Base-by-base conservation (phyloP, 2,113 vertebrate species). In the Eubucco bourcierii region DNA sequence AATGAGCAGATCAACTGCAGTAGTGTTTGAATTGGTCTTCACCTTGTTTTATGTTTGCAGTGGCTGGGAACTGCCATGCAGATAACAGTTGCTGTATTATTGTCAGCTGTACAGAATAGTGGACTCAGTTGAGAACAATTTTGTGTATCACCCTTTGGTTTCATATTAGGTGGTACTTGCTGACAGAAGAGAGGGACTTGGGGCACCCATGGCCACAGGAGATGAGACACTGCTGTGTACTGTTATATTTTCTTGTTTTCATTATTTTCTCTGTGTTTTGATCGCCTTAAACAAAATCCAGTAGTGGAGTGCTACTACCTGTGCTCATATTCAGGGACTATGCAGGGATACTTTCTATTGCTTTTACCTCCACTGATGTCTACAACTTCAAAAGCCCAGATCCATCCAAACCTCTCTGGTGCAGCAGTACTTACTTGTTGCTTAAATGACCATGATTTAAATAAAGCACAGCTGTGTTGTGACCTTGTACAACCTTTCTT, bases 141-240 rank as follows among this genome's bases (percentile, higher is more conserved):
- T 92, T 59, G 28, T 37, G 10, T 6, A 47, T 33, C 4, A 12
- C 37, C 15, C 50, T 74, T 90, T 14, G 20, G 34, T 65, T 60
- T 86, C 23, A 12, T 41, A 10, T 37, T 27, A 44, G 15, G 20
- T 34, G 52, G 80, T 4, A 7, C 13, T 41, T 68, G 17, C 33
- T 64, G 73, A 41, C 7, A 46, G 27, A 9, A 25, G 18, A 85
- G 41, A 59, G 50, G 13, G 8, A 68, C 58, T 27, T 78, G 23
- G 6, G 11, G 18, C 20, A 79, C 1, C 6, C 16, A 3, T 0
- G 0, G 58, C n/a, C 16, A 31, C 53, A 67, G 44, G 11, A 8
- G 11, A 8, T 81, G 80, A 53, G 33, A 23, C 44, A 21, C 19
- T 80, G 53, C 25, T 63, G 12, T 6, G 5, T 34, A 4, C 3